Percentiles rank a stretch among this genome's conserved stretches.
Conservation (phyloP, 2,797 vertebrate species). For the Channallabes apus region DNA sequence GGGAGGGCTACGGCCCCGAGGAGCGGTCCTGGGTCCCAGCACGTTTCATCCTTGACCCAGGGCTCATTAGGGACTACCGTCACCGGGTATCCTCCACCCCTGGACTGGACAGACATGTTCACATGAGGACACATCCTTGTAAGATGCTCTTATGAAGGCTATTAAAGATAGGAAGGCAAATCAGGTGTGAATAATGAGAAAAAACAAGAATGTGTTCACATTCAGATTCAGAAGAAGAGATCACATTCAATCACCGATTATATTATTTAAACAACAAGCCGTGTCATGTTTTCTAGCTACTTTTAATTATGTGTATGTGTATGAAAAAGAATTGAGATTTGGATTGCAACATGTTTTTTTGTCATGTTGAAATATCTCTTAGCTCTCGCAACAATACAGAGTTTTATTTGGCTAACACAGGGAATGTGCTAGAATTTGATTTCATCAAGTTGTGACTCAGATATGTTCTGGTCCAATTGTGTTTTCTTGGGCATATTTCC, state of each 20-base stretch:
- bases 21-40: too few species aligned
- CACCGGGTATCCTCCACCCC: too few species aligned
- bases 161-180: too few species aligned
- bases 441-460: slow-evolving; percentile 54
- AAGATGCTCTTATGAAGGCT: too few species aligned
- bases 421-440: slow-evolving; percentile 45
- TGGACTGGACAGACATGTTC: too few species aligned
- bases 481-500: slow-evolving; percentile 50
- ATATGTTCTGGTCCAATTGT: slow-evolving; percentile 50
- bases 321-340: not conserved
- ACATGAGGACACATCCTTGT: too few species aligned
- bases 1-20: too few species aligned
- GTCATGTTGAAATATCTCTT: slow-evolving; percentile 1
- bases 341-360: slow-evolving; percentile 17
- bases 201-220: too few species aligned
- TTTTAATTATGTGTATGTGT: not conserved
- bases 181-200: too few species aligned
- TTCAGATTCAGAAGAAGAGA: too few species aligned
- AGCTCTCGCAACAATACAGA: slow-evolving; percentile 21
- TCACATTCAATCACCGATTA: not conserved
- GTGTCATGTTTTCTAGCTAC: not conserved
- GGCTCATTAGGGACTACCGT: too few species aligned
- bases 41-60: too few species aligned
- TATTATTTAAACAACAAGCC: not conserved
- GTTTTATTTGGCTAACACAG: slow-evolving; percentile 24